Conservation (phyloP, 2,797 vertebrate species). For the Paguma larvata region DNA sequence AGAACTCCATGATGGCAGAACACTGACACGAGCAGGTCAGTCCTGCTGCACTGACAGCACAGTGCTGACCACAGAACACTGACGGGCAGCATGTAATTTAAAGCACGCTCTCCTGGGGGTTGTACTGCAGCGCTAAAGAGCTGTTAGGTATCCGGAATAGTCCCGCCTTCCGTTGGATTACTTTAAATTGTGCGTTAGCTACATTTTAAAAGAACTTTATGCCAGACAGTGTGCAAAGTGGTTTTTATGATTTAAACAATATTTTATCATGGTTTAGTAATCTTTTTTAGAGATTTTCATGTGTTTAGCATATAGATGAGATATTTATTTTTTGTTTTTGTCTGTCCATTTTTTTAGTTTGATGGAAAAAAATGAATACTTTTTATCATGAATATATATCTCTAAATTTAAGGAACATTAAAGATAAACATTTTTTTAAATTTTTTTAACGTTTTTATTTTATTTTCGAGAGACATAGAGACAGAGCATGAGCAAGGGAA, state of each 20-base stretch:
- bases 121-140: neutral
- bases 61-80: neutral
- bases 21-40: neutral
- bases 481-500: no score
- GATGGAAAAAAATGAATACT: neutral
- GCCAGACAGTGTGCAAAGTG: neutral
- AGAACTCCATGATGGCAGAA: neutral
- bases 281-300: neutral
- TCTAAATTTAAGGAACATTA: neutral
- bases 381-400: neutral
- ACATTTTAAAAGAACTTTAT: neutral
- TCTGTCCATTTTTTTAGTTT: neutral
- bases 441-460: no score
- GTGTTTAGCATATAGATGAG: neutral
- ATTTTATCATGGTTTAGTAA: neutral
- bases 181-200: neutral
- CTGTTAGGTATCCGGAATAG: neutral
- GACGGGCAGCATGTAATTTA: neutral
- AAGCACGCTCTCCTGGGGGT: neutral
- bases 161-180: neutral
- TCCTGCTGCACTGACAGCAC: neutral
- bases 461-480: no score
- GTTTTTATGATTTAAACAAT: neutral
- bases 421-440: neutral
- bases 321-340: neutral